Conservation (phyloP, 1,140 invertebrate species). For the Oreohelix idahoensis region DNA sequence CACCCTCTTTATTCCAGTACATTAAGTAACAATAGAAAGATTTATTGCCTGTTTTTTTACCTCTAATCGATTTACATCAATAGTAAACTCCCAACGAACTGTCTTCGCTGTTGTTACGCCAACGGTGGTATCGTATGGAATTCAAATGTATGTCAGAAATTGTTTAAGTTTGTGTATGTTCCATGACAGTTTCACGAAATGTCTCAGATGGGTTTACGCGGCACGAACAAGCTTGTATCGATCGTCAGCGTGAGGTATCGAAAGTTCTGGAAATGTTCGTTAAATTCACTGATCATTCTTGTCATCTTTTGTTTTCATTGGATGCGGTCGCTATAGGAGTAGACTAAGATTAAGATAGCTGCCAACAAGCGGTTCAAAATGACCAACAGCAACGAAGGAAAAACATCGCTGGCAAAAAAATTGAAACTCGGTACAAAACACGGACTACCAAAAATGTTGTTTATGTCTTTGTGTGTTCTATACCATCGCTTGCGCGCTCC, state of each 20-base stretch:
- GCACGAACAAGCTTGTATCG: not conserved
- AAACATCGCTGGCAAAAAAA: not conserved
- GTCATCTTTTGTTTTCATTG: not conserved
- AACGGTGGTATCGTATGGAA: not conserved
- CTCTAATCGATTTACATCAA: not conserved
- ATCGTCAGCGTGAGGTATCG: not conserved
- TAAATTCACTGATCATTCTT: not conserved
- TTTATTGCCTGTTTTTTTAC: not conserved
- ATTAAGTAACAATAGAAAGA: not conserved
- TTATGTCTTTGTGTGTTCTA: not conserved
- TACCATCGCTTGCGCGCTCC: not conserved
- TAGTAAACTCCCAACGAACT: not conserved
- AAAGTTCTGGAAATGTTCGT: not conserved
- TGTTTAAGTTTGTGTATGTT: not conserved
- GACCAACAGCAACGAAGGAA: not conserved
- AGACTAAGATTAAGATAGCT: not conserved
- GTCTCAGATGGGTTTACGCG: not conserved
- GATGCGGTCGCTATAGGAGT: not conserved
- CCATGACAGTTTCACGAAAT: not conserved
- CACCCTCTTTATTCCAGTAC: not conserved
- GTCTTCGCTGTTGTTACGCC: not conserved
- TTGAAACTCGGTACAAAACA: not conserved
- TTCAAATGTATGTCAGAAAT: not conserved
- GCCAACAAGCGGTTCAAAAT: not conserved
- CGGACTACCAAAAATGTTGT: too few species aligned